Evolutionary conservation across 1,140 invertebrate species (phyloP), one percentile per base, ranked within the genome.

Genomic region (Pseudomyrmex dendroicus): DNA sequence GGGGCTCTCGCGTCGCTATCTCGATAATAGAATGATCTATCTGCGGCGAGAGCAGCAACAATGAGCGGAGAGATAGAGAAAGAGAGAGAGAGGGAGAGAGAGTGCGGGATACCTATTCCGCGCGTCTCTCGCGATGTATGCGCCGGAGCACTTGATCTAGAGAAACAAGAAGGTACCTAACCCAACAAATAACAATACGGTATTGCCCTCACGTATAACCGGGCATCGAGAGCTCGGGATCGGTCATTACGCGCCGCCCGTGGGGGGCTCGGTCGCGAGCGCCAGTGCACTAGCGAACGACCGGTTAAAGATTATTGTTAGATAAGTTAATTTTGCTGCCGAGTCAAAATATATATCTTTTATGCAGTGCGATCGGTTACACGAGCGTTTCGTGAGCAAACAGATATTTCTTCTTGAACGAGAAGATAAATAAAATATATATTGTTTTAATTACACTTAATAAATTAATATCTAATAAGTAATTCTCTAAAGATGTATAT

Each of bases 11-110:
- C 84, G 83, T 87, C 86, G 68, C 88, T 91, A 92, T 92, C 89
- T 91, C 88, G 87, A 91, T 92, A 91, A 92, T 92, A 91, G 89
- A 92, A 92, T 91, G 88, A 91, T 91, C 88, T 90, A 92, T 92
- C 88, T 90, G 80, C 86, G 83, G 90, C 86, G 84, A 85, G 86
- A 86, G 84, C 84, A 86, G 90, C 85, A 90, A 92, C 90, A 91
- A 92, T 91, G 90, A 91, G 87, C 89, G 77, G 12, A 59, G 63
- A 89, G 35, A 35, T 35, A 35, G 35, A 35, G 35, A 7, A 7
- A 35, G 5, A 35, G 35, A 35, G n/a, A n/a, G n/a, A n/a, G n/a
- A n/a, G 2, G 2, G 35, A 35, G 35, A 35, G 35, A 35, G 35
- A 35, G 5, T 5, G 85, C 89, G 89, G 89, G 90, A 91, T 90